These are phyloP conservation scores for Sweltsa coloradensis DNA, from an alignment of 1,140 invertebrate species.

Conservation along the genomic window DNA sequence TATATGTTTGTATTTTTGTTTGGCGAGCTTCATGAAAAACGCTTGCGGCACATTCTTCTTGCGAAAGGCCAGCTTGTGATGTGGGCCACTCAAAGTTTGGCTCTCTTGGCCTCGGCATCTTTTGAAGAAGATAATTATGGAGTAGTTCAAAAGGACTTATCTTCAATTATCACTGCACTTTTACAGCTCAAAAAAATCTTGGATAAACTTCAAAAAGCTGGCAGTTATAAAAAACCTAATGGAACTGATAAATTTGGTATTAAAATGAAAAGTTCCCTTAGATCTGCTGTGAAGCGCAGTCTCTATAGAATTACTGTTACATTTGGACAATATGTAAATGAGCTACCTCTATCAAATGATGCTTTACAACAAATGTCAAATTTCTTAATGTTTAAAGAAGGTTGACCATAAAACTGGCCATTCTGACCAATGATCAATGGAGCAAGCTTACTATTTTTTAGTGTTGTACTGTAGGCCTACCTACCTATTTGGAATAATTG, in stretches of 20 bases:
- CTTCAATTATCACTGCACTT: slow-evolving; percentile 48
- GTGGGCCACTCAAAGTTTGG: slow-evolving; percentile 55
- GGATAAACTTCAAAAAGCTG: slow-evolving; percentile 54
- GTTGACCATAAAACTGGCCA: neutral
- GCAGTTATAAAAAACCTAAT: slow-evolving; percentile 34
- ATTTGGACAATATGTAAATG: slow-evolving; percentile 52
- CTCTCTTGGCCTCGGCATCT: slow-evolving; percentile 49
- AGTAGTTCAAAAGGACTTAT: slow-evolving; percentile 63
- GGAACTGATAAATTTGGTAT: slow-evolving; percentile 43
- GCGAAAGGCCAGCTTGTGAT: slow-evolving; percentile 51
- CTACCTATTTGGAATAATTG: no score
- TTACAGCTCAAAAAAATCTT: slow-evolving; percentile 51
- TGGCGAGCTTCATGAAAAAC: slow-evolving; percentile 51
- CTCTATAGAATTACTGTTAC: slow-evolving; percentile 57
- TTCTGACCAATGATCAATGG: no score
- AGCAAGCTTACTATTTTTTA: no score
- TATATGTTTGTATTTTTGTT: slow-evolving; percentile 57
- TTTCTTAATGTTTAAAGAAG: slow-evolving; percentile 16
- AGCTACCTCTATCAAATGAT: slow-evolving; percentile 38
- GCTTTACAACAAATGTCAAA: slow-evolving; percentile 14
- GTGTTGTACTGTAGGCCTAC: no score
- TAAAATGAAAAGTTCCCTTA: slow-evolving; percentile 44
- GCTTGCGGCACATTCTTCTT: slow-evolving; percentile 42
- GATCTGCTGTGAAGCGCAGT: slow-evolving; percentile 51
- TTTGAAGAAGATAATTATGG: slow-evolving; percentile 64